Evolutionary conservation across 1,140 invertebrate species (phyloP).

Genomic region (Pygmarrhopalites habei): DNA sequence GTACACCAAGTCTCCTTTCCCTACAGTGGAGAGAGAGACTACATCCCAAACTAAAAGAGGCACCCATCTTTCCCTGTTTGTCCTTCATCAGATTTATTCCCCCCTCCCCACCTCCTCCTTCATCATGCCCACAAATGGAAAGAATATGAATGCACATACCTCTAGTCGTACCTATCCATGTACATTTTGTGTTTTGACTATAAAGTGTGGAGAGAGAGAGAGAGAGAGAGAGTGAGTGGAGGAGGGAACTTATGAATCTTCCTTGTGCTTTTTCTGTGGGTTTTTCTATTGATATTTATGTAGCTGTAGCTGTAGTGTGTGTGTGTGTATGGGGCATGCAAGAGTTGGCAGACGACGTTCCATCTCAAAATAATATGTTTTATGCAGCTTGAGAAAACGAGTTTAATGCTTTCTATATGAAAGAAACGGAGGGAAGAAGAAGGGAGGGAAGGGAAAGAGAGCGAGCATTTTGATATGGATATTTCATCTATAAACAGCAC

Average conservation of each 20-base stretch:
- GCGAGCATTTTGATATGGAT: constrained; percentile 39
- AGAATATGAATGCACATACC: too few relatives aligned
- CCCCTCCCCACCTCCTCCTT: not conserved
- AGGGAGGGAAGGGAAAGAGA: constrained; percentile 46
- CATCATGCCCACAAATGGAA: not conserved
- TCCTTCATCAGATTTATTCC: constrained; percentile 25
- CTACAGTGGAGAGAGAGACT: too few relatives aligned
- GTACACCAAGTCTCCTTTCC: too few relatives aligned
- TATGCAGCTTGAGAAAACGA: constrained; percentile 39
- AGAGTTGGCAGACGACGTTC: constrained; percentile 23
- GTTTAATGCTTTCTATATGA: constrained; percentile 45
- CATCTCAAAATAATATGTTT: constrained; percentile 42
- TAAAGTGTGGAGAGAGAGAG: too few relatives aligned
- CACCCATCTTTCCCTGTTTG: constrained; percentile 4
- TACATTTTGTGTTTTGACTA: too few relatives aligned
- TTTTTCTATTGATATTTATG: not conserved
- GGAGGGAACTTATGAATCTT: not conserved
- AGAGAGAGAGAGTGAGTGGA: too few relatives aligned
- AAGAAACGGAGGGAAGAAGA: constrained; percentile 46
- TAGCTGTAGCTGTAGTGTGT: too few relatives aligned
- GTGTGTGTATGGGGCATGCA: constrained; percentile 10
- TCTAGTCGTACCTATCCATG: too few relatives aligned
- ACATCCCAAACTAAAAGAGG: too few relatives aligned
- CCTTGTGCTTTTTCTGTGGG: not conserved
- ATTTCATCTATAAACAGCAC: constrained; percentile 38